Percentiles rank a stretch among this genome's conserved stretches.
Conservation (phyloP, 2,113 vertebrate species). For the Oncorhynchus keta region DNA sequence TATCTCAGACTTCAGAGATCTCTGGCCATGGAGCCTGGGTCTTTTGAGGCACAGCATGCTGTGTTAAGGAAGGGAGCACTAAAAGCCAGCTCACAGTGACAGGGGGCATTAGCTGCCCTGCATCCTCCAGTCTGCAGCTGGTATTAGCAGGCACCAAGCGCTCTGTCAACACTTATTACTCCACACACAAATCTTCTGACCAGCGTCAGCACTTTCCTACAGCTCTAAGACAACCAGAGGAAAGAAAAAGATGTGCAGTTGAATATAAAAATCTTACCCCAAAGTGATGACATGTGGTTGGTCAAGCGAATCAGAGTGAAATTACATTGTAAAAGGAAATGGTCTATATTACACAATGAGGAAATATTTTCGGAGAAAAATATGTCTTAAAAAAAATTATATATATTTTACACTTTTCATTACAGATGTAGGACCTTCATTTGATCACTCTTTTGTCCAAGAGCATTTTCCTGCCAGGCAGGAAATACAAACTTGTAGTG, state of each 20-base stretch:
- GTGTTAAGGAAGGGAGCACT: conserved; percentile 15
- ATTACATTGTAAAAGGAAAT: conserved; percentile 3
- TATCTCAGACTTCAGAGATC: conserved; percentile 21
- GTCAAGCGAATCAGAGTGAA: neutral
- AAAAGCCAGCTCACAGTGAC: conserved; percentile 27
- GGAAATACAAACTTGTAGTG: no score
- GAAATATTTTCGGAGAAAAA: neutral
- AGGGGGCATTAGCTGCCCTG: conserved; percentile 38
- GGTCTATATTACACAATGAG: neutral
- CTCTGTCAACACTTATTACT: conserved; percentile 53
- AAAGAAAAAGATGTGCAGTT: conserved; percentile 5
- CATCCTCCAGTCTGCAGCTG: conserved; percentile 52
- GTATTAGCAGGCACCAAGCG: conserved; percentile 49
- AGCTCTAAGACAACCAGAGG: conserved; percentile 4
- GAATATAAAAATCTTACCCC: neutral
- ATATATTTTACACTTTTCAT: neutral
- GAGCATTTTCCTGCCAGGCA: no score
- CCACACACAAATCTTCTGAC: conserved; percentile 42
- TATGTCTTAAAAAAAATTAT: neutral
- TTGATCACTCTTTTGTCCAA: no score
- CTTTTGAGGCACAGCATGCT: neutral
- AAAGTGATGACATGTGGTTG: neutral
- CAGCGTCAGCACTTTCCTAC: conserved; percentile 16
- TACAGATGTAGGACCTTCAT: no score
- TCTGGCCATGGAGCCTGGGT: conserved; percentile 2